phyloP scores from a whole-genome alignment of 2,888 invertebrate genomes.

The Yponomeuta plumbellus region DNA sequence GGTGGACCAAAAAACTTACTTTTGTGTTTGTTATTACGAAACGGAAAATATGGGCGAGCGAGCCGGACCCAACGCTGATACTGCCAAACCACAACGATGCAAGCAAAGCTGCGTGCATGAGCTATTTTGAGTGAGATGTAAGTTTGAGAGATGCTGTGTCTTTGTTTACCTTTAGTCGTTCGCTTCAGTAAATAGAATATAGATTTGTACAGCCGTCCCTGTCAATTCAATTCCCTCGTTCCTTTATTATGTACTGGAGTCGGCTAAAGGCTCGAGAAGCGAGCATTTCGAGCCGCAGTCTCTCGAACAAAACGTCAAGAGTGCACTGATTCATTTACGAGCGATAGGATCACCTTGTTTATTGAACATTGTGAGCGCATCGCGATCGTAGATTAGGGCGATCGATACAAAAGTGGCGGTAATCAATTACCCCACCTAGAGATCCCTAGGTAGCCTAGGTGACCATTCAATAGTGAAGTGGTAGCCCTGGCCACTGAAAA shows the following conservation, averaged over 20 bases:
- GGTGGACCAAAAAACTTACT: too few relatives aligned
- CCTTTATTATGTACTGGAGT: neutral
- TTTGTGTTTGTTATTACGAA: too few relatives aligned
- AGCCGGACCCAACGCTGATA: too few relatives aligned
- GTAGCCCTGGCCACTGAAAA: neutral
- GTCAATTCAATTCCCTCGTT: neutral
- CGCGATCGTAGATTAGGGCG: slow-evolving; percentile 60
- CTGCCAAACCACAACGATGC: too few relatives aligned
- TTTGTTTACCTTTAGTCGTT: too few relatives aligned
- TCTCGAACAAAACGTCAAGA: slow-evolving; percentile 11
- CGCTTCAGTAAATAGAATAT: too few relatives aligned
- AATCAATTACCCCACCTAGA: slow-evolving; percentile 59
- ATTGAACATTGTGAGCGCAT: slow-evolving; percentile 69
- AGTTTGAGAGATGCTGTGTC: too few relatives aligned
- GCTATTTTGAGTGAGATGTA: too few relatives aligned
- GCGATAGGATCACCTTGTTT: slow-evolving; percentile 67
- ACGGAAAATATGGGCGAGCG: too few relatives aligned
- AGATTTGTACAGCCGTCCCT: neutral
- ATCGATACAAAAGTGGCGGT: slow-evolving; percentile 50
- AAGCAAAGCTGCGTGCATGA: too few relatives aligned
- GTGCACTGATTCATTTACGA: slow-evolving; percentile 67
- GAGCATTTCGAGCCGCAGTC: neutral
- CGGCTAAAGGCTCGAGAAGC: neutral
- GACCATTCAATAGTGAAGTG: slow-evolving; percentile 39
- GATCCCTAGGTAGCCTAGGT: slow-evolving; percentile 16